Evolutionary conservation across 1,140 invertebrate genomes (phyloP).

Genomic region (Ostrea denselamellosa): DNA sequence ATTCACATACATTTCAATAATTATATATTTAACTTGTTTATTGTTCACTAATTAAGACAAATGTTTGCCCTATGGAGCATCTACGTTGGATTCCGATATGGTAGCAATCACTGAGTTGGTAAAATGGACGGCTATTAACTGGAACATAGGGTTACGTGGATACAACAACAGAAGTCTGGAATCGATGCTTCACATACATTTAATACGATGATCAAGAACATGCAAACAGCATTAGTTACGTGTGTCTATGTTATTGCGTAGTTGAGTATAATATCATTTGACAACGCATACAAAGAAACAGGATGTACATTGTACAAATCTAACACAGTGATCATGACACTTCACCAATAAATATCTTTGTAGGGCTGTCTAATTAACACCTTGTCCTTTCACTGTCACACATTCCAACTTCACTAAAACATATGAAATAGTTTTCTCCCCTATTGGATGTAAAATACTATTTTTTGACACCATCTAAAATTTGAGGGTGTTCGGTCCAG

Average conservation of each 20-base stretch:
- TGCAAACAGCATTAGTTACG: neutral
- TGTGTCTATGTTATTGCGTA: neutral
- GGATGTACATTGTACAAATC: conserved; percentile 15
- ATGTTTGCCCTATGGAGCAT: too few species aligned
- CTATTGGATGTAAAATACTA: neutral
- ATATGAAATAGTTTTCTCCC: neutral
- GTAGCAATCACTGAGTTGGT: too few species aligned
- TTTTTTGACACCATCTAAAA: conserved; percentile 54
- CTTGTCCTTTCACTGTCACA: neutral
- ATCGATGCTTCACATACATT: neutral
- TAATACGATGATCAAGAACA: neutral
- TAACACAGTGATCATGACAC: neutral
- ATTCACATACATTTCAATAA: too few species aligned
- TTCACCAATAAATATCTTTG: neutral
- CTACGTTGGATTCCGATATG: too few species aligned
- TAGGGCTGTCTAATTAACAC: neutral
- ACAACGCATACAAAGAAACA: neutral
- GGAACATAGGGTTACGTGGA: too few species aligned
- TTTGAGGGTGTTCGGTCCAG: conserved; percentile 88
- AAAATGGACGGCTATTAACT: too few species aligned
- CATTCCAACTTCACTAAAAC: neutral
- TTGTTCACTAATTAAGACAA: too few species aligned
- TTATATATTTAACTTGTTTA: too few species aligned
- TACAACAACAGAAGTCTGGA: neutral
- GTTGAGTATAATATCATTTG: conserved; percentile 1